Conservation (phyloP, 2,113 vertebrate species). For the Rallus limicola region DNA sequence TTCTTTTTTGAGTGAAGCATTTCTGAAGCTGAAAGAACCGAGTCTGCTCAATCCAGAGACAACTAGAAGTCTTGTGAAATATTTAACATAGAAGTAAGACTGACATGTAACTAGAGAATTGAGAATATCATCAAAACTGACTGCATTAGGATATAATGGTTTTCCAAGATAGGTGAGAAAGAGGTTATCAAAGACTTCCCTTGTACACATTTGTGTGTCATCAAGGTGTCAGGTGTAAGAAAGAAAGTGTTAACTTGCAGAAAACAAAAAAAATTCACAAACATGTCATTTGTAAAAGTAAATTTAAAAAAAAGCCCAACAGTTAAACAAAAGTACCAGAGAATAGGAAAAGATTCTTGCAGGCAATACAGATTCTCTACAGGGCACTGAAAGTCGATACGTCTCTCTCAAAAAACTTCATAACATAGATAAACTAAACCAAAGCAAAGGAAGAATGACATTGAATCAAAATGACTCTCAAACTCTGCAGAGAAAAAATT, state of each 20-base stretch:
- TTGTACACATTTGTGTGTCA: background rate
- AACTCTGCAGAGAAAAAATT: background rate
- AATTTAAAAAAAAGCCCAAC: background rate
- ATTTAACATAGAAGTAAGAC: background rate
- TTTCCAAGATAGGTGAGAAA: background rate
- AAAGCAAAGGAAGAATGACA: background rate
- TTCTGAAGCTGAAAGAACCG: background rate
- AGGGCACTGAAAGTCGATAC: background rate
- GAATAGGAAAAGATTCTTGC: background rate
- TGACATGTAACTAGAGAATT: background rate
- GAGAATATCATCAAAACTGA: background rate
- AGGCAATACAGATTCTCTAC: background rate
- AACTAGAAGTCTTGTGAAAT: background rate
- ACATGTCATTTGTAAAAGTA: background rate
- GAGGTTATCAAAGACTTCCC: background rate
- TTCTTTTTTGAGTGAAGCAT: background rate
- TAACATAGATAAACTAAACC: background rate
- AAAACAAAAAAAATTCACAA: background rate
- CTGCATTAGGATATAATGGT: background rate
- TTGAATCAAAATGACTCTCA: background rate
- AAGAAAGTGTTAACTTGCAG: background rate
- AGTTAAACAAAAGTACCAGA: background rate
- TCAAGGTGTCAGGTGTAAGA: background rate
- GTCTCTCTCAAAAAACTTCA: background rate
- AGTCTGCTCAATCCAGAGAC: background rate